phyloP scores from a whole-genome alignment of 2,888 invertebrate species.

The Polia nebulosa region DNA sequence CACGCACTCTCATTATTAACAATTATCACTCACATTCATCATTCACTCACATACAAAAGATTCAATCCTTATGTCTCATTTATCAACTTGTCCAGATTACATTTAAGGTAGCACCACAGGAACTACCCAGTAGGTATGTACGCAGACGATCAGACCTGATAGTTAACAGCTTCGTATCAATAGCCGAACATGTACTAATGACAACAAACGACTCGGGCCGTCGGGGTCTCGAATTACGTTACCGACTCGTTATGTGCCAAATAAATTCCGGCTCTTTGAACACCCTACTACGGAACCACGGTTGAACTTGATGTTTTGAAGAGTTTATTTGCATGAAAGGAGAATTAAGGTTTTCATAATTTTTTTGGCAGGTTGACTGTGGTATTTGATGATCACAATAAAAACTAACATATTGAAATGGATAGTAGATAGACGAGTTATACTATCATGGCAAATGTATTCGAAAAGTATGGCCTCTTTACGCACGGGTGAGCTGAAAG shows the following conservation, averaged over 20 bases:
- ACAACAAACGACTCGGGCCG: conserved; percentile 56
- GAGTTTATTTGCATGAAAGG: conserved; percentile 21
- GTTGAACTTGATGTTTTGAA: conserved; percentile 20
- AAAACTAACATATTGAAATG: no score
- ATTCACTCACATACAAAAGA: no score
- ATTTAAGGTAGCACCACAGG: neutral
- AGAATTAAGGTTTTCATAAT: neutral
- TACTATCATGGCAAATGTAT: neutral
- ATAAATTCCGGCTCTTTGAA: conserved; percentile 64
- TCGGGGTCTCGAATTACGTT: conserved; percentile 67
- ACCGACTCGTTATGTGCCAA: conserved; percentile 67
- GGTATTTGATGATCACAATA: neutral
- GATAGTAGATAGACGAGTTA: neutral
- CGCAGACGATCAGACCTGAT: conserved; percentile 7
- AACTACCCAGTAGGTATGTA: neutral
- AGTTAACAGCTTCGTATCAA: conserved; percentile 42
- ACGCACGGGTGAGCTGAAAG: neutral
- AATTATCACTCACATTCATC: no score
- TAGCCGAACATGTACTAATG: conserved; percentile 54
- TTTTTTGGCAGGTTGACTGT: neutral
- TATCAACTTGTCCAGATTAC: neutral
- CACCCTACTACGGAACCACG: conserved; percentile 58
- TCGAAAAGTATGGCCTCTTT: neutral
- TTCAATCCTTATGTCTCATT: no score
- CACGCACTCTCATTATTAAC: no score